Conservation (phyloP, 2,113 vertebrate species). For the Ornithorhynchus anatinus region DNA sequence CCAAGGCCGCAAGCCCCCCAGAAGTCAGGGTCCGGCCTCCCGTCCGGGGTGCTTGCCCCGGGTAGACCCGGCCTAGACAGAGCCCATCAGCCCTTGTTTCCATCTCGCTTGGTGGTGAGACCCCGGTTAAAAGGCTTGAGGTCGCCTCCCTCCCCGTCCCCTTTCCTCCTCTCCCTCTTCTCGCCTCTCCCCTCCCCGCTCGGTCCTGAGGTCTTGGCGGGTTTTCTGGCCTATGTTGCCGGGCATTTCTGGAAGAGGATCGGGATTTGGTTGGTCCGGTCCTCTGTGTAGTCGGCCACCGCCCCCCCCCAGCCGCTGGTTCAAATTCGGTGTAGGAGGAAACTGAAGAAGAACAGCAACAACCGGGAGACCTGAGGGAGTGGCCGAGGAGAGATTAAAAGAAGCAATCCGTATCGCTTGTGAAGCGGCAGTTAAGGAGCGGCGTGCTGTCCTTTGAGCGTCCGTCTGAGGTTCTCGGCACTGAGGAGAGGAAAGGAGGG, state of each 20-base stretch:
- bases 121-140: no score
- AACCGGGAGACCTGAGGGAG: not conserved
- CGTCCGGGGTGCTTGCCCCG: no score
- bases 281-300: not conserved
- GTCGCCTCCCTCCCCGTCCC: not conserved
- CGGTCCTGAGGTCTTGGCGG: not conserved
- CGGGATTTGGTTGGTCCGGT: not conserved
- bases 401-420: conserved; percentile 7
- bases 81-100: no score
- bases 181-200: not conserved
- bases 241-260: not conserved
- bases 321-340: conserved; percentile 8
- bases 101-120: no score
- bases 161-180: not conserved
- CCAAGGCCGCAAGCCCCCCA: no score
- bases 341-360: not conserved
- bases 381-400: conserved; percentile 2
- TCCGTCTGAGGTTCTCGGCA: conserved; percentile 24
- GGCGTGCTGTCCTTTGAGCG: conserved; percentile 19
- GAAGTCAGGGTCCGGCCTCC: no score
- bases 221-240: not conserved
- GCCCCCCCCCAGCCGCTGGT: not conserved
- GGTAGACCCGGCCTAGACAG: no score
- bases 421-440: conserved; percentile 2
- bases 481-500: not conserved